A percentile compares a stretch with the other conserved stretches of the same genome.
These are phyloP conservation scores for Stomorhina lunata DNA, from an alignment of 2,888 invertebrate species.

Conservation along the genomic window DNA sequence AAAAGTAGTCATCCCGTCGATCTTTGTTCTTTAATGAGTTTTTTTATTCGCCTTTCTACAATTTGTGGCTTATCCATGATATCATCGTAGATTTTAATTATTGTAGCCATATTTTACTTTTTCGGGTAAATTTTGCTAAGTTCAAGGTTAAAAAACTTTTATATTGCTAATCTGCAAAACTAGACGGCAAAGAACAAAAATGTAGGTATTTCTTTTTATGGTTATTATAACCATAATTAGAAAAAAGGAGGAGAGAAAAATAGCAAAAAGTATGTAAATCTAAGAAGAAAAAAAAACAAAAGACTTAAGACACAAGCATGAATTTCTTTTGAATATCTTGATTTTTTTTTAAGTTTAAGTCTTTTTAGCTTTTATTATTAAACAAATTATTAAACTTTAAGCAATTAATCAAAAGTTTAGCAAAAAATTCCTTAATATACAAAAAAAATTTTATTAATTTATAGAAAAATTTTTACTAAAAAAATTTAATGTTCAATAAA, in stretches of 20 bases:
- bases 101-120: too few species aligned
- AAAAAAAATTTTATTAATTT: neutral
- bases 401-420: conserved; percentile 13
- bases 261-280: neutral
- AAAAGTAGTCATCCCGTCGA: too few species aligned
- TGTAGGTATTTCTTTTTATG: too few species aligned
- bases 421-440: neutral
- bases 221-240: conserved; percentile 4
- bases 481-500: conserved; percentile 7
- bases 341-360: neutral
- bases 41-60: neutral
- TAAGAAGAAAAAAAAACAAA: neutral
- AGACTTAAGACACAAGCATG: neutral
- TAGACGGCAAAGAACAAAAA: conserved; percentile 16
- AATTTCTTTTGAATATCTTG: neutral
- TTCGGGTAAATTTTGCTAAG: conserved; percentile 8
- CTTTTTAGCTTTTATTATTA: neutral
- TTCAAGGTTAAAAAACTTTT: conserved; percentile 50
- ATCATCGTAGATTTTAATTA: conserved; percentile 8
- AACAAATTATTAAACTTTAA: conserved; percentile 1
- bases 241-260: neutral
- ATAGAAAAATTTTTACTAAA: neutral
- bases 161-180: neutral
- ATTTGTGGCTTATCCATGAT: neutral
- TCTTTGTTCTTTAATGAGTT: neutral